A percentile compares a stretch with the other conserved stretches of the same genome.
Conservation (phyloP, 2,113 vertebrate genomes). For the Haplochromis vanheusdeni region DNA sequence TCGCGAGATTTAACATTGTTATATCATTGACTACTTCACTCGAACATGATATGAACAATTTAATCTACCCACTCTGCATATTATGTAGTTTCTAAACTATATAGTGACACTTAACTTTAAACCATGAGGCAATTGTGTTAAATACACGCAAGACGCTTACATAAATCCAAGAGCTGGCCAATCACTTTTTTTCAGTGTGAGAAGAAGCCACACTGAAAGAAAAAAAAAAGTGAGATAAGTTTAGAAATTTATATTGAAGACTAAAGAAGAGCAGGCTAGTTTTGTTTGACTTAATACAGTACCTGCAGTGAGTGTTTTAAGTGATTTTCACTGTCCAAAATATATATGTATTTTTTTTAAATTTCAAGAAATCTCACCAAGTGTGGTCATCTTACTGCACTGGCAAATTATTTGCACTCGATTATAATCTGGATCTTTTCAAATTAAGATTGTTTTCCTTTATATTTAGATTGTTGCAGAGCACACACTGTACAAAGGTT, state of each 20-base stretch:
- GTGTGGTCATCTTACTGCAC: not conserved
- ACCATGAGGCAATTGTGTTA: not conserved
- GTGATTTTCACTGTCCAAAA: not conserved
- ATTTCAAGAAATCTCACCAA: not conserved
- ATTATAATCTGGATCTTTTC: not conserved
- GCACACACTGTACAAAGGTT: not conserved
- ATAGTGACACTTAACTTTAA: not conserved
- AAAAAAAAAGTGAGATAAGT: not conserved
- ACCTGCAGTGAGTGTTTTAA: not conserved
- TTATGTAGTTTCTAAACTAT: not conserved
- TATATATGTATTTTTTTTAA: not conserved
- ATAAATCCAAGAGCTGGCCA: not conserved
- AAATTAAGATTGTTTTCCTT: not conserved
- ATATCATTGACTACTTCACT: not conserved
- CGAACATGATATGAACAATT: not conserved
- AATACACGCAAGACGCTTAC: not conserved
- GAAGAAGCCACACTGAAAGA: not conserved
- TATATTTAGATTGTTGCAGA: not conserved
- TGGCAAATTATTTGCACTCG: not conserved
- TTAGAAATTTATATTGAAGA: not conserved
- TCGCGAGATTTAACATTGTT: not conserved
- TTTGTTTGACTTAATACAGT: not conserved
- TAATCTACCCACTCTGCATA: not conserved
- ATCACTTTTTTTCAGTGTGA: not conserved
- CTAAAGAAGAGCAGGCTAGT: not conserved